A percentile compares a stretch with the other conserved stretches of the same genome.
These are phyloP conservation scores for Saccostrea echinata DNA, from an alignment of 1,140 invertebrate genomes.

Conservation along the genomic window DNA sequence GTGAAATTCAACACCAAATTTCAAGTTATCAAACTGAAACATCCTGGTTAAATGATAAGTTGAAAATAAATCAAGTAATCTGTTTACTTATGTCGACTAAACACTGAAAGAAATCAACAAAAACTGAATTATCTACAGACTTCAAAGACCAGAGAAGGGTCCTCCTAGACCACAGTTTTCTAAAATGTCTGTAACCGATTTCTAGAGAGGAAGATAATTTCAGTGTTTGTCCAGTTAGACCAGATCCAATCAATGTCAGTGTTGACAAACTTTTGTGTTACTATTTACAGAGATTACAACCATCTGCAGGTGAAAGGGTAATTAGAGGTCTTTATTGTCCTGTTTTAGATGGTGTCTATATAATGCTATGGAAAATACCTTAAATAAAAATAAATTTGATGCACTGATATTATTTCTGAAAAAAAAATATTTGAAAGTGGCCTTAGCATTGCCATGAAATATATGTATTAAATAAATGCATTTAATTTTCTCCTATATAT, in stretches of 20 bases:
- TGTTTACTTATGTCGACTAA: neutral
- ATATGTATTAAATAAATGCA: too few relatives aligned
- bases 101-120: neutral
- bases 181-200: neutral
- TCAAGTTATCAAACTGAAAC: neutral
- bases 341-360: neutral
- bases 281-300: conserved; percentile 24
- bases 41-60: neutral
- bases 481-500: too few relatives aligned
- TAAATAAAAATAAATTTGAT: too few relatives aligned
- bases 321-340: neutral
- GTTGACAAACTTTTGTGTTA: conserved; percentile 29
- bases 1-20: conserved; percentile 2
- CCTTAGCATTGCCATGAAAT: too few relatives aligned
- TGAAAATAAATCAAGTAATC: neutral
- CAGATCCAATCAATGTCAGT: neutral
- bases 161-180: neutral
- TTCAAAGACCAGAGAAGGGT: neutral
- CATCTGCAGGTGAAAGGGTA: neutral
- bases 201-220: conserved; percentile 4
- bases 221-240: neutral
- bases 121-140: neutral
- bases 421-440: too few relatives aligned
- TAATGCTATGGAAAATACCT: too few relatives aligned
- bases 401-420: too few relatives aligned